phyloP scores from a whole-genome alignment of 2,113 vertebrate genomes.

The Trematomus loennbergii region DNA sequence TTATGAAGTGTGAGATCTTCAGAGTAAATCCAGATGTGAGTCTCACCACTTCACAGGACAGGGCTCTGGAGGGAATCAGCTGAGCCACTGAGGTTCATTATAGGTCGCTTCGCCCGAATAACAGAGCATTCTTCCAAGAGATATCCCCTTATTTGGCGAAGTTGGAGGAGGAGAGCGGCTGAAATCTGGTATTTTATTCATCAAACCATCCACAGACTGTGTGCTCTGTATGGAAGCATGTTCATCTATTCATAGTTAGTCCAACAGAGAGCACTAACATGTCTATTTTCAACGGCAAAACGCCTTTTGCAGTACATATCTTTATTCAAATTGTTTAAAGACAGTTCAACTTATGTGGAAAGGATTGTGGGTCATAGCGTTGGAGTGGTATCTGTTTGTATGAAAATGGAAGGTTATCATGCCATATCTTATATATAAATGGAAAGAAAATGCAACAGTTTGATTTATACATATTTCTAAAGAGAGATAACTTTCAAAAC shows the following conservation, averaged over 20 bases:
- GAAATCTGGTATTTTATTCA: slow-evolving; percentile 1
- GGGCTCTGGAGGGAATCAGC: slow-evolving; percentile 16
- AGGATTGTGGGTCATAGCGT: no score
- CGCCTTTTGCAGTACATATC: not conserved
- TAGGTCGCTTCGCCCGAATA: not conserved
- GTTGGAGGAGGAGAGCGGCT: not conserved
- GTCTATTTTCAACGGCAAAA: not conserved
- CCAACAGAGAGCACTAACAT: not conserved
- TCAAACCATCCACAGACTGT: slow-evolving; percentile 3
- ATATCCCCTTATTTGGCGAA: not conserved
- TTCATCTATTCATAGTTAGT: not conserved
- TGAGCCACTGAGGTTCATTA: slow-evolving; percentile 11
- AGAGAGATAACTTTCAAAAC: no score
- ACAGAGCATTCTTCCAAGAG: not conserved
- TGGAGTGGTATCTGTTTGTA: no score
- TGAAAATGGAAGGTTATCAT: no score
- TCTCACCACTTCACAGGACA: not conserved
- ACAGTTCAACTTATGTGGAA: no score
- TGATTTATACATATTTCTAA: no score
- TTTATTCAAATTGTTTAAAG: no score
- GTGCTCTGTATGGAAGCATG: not conserved
- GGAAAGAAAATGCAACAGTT: no score
- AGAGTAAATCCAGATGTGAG: not conserved
- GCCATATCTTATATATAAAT: no score
- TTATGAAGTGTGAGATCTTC: slow-evolving; percentile 11